Percentiles rank a stretch among this genome's conserved stretches.
Conservation (phyloP, 2,113 vertebrate genomes). For the Gymnocephalus cernua region DNA sequence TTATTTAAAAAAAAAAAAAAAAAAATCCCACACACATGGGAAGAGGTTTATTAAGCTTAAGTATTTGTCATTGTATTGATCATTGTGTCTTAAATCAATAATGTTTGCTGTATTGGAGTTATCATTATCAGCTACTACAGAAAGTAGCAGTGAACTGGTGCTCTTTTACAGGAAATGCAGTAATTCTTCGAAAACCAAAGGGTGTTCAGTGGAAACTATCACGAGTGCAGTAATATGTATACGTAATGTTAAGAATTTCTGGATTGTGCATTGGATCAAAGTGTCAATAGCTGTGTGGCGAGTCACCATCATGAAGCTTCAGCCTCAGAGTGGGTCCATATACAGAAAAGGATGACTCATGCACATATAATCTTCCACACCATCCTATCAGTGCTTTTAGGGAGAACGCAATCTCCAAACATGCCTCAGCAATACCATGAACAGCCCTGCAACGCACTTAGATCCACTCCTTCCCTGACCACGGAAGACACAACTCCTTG, state of each 20-base stretch:
- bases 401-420: constrained; percentile 67
- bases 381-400: constrained; percentile 47
- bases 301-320: constrained; percentile 71
- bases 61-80: not conserved
- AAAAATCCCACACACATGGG: not conserved
- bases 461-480: constrained; percentile 20
- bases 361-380: constrained; percentile 75
- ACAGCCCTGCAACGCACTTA: constrained; percentile 30
- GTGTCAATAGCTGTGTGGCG: constrained; percentile 69
- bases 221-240: constrained; percentile 27
- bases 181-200: constrained; percentile 24
- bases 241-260: constrained; percentile 66
- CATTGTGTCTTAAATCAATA: not conserved
- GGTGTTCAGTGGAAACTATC: constrained; percentile 57
- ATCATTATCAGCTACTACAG: not conserved
- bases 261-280: constrained; percentile 74
- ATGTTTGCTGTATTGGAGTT: not conserved
- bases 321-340: constrained; percentile 61
- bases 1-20: not conserved
- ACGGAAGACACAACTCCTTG: constrained; percentile 3
- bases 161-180: constrained; percentile 21
- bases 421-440: constrained; percentile 61
- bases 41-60: not conserved
- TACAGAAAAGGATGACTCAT: constrained; percentile 76
- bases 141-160: not conserved